Evolutionary conservation across 2,888 invertebrate species (phyloP).

Genomic region (Pharmacophagus antenor): DNA sequence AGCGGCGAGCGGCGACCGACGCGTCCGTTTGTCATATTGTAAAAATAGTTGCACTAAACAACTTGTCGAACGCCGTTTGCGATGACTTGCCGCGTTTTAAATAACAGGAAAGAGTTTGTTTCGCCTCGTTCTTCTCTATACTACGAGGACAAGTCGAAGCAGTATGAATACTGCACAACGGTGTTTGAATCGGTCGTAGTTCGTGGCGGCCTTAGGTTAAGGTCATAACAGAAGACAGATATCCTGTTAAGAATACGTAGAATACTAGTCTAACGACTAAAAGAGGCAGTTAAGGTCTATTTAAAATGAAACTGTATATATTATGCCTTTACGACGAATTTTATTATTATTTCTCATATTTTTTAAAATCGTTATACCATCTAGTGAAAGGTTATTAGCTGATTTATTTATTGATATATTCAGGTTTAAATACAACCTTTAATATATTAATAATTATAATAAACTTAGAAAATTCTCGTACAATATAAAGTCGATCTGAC

Average conservation of each 20-base stretch:
- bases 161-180: slow-evolving; percentile 4
- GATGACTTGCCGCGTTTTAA: slow-evolving; percentile 18
- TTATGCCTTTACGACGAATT: too few relatives aligned
- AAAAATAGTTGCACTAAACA: slow-evolving; percentile 27
- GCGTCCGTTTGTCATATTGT: slow-evolving; percentile 30
- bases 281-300: background rate
- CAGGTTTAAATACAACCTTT: background rate
- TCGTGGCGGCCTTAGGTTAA: background rate
- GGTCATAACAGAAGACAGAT: background rate
- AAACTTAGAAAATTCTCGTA: too few relatives aligned
- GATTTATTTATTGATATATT: background rate
- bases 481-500: slow-evolving; percentile 1
- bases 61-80: slow-evolving; percentile 20
- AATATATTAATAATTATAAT: background rate
- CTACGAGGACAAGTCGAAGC: slow-evolving; percentile 11
- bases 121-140: slow-evolving; percentile 21
- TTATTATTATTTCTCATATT: too few relatives aligned
- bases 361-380: background rate
- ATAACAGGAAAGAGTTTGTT: slow-evolving; percentile 30
- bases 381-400: background rate
- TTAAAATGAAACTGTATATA: background rate
- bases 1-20: too few relatives aligned
- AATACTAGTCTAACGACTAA: background rate
- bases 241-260: background rate
- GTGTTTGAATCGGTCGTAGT: background rate